A percentile compares a stretch with the other conserved stretches of the same genome.
Evolutionary conservation across 1,140 invertebrate species (phyloP).

Genomic region (Neelides sp.): DNA sequence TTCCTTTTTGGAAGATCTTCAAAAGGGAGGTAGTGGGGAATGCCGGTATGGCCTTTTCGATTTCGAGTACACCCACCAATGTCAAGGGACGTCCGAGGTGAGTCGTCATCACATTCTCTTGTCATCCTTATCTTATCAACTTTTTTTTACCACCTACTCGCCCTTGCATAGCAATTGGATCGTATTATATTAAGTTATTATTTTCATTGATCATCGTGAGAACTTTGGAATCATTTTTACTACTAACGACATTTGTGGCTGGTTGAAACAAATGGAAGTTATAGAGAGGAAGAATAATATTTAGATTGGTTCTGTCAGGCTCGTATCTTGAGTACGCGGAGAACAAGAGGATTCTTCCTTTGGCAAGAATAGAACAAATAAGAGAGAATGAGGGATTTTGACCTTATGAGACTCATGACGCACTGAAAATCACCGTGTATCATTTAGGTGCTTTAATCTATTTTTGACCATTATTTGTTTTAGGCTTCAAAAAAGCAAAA

Average conservation of each 20-base stretch:
- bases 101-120: constrained; percentile 8
- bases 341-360: too few relatives aligned
- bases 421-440: too few relatives aligned
- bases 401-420: too few relatives aligned
- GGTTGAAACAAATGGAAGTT: too few relatives aligned
- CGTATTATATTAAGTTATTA: neutral
- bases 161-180: neutral
- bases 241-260: too few relatives aligned
- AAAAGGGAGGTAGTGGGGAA: constrained; percentile 73
- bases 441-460: neutral
- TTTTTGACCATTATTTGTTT: constrained; percentile 21
- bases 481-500: constrained; percentile 85
- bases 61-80: constrained; percentile 89
- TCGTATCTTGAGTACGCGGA: too few relatives aligned
- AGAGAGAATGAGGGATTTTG: too few relatives aligned
- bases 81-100: constrained; percentile 78
- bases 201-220: too few relatives aligned
- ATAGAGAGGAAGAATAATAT: too few relatives aligned
- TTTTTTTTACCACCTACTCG: neutral
- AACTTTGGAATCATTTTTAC: too few relatives aligned
- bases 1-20: constrained; percentile 76
- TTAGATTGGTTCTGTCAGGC: too few relatives aligned
- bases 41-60: constrained; percentile 91
- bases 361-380: too few relatives aligned
- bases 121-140: constrained; percentile 11